These are phyloP conservation scores for Choloepus didactylus DNA, from an alignment of 2,797 vertebrate genomes.

Conservation along the genomic window DNA sequence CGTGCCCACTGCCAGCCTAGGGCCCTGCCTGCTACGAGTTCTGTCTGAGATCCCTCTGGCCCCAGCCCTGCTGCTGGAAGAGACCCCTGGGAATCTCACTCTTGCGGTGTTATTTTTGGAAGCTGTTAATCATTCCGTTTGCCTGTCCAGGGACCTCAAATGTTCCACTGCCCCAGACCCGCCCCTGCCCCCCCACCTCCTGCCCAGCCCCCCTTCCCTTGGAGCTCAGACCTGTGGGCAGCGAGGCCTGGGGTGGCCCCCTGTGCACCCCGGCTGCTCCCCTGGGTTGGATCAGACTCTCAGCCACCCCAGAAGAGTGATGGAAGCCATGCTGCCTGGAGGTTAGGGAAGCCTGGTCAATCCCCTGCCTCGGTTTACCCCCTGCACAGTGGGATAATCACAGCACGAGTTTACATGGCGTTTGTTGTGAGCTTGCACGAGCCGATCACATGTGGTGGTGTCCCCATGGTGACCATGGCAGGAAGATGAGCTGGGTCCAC, in stretches of 20 bases:
- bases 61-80: not conserved
- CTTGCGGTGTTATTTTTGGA: conserved; percentile 72
- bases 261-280: not conserved
- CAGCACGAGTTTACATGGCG: not conserved
- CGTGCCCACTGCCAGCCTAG: fast-evolving
- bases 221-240: not conserved
- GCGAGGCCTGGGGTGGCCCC: not conserved
- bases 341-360: not conserved
- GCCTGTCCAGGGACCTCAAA: conserved; percentile 73
- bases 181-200: not conserved
- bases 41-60: not conserved
- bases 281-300: not conserved
- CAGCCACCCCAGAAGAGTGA: fast-evolving
- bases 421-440: fast-evolving
- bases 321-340: fast-evolving
- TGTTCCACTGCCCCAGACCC: not conserved
- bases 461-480: too few species aligned
- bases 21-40: not conserved
- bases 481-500: too few species aligned
- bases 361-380: not conserved
- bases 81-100: conserved; percentile 50
- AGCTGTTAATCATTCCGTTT: conserved; percentile 68
- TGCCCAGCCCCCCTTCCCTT: not conserved
- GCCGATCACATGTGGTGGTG: too few species aligned
- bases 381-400: not conserved